These are phyloP conservation scores for Tragelaphus buxtoni DNA, from an alignment of 2,113 vertebrate genomes.

Conservation along the genomic window DNA sequence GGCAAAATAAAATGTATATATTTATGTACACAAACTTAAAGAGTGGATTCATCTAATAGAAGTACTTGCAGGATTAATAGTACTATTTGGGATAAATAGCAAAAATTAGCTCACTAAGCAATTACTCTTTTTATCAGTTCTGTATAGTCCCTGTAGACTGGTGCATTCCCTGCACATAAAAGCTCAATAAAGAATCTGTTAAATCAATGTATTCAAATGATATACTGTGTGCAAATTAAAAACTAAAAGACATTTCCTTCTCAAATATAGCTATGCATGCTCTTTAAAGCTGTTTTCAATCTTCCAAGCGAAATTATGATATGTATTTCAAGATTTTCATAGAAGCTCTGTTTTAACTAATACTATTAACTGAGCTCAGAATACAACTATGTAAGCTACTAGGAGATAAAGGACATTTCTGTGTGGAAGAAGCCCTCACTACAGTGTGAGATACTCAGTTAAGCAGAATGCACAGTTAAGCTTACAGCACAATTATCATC, in stretches of 20 bases:
- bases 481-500: background rate
- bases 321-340: background rate
- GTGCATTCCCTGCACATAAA: background rate
- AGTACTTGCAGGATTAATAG: background rate
- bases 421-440: background rate
- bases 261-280: background rate
- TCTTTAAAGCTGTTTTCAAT: background rate
- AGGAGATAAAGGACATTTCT: background rate
- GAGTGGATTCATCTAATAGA: background rate
- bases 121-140: background rate
- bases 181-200: background rate
- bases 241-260: background rate
- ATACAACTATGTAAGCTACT: background rate
- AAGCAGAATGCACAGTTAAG: background rate
- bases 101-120: conserved; percentile 20
- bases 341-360: background rate
- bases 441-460: background rate
- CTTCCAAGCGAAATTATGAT: background rate
- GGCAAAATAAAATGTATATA: background rate
- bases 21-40: background rate
- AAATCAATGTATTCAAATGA: background rate
- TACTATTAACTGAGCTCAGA: background rate
- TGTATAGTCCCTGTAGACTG: background rate
- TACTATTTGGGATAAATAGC: background rate
- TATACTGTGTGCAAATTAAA: background rate